phyloP scores from a whole-genome alignment of 2,797 vertebrate genomes.

The Sebastes trivittatus region DNA sequence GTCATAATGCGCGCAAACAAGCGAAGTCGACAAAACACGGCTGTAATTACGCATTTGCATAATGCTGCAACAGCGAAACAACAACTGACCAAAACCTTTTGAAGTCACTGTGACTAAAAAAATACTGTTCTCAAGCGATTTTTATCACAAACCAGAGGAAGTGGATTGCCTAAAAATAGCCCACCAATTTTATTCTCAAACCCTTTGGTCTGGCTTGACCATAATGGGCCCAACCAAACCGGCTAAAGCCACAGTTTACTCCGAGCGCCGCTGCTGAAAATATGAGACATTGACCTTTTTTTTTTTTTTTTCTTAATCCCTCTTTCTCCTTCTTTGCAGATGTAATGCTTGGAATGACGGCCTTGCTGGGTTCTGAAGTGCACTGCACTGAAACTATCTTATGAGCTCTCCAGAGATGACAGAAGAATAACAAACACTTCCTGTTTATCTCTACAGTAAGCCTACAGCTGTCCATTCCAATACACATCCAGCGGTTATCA shows the following conservation, averaged over 20 bases:
- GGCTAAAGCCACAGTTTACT: constrained; percentile 26
- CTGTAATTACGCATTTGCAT: constrained; percentile 13
- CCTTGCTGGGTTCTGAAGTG: constrained; percentile 34
- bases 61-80: constrained; percentile 30
- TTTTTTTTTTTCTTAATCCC: not conserved
- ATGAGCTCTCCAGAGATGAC: constrained; percentile 49
- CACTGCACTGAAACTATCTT: constrained; percentile 33
- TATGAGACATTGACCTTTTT: not conserved
- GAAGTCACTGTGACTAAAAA: constrained; percentile 26
- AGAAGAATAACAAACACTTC: constrained; percentile 75
- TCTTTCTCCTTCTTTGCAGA: not conserved
- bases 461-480: constrained; percentile 12
- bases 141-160: constrained; percentile 59
- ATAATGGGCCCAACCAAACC: constrained; percentile 29
- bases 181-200: constrained; percentile 44
- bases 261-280: constrained; percentile 14
- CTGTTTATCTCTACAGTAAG: constrained; percentile 74
- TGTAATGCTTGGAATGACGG: constrained; percentile 29
- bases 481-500: constrained; percentile 13
- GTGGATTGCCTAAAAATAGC: constrained; percentile 56
- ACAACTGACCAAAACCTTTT: constrained; percentile 39
- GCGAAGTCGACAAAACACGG: not conserved
- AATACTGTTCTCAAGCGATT: constrained; percentile 35
- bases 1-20: not conserved
- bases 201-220: constrained; percentile 34